These are phyloP conservation scores for Tachuris rubrigastra DNA, from an alignment of 2,113 vertebrate species.

Conservation along the genomic window DNA sequence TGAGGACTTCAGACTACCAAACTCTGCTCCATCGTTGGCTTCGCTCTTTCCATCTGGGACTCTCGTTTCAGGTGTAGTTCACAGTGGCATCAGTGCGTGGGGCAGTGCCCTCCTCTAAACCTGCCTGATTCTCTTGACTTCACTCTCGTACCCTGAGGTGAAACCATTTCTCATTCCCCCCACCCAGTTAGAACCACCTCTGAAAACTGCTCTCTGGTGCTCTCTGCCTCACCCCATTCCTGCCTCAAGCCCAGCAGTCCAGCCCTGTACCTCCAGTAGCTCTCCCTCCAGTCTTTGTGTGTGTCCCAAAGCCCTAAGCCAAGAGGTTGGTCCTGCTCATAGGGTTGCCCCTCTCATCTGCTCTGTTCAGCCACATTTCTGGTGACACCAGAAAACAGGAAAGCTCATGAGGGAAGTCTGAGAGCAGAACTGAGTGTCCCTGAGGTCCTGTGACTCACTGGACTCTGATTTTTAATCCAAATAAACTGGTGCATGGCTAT, in stretches of 20 bases:
- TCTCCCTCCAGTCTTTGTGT: neutral
- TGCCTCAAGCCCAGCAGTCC: neutral
- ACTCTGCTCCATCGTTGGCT: neutral
- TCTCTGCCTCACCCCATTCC: neutral
- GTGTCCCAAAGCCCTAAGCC: neutral
- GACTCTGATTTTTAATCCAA: neutral
- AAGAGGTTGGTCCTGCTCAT: accelerated
- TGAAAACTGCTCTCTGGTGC: neutral
- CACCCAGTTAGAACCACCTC: neutral
- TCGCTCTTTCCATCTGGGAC: neutral
- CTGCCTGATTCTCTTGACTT: neutral
- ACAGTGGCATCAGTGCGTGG: neutral
- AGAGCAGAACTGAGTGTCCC: neutral
- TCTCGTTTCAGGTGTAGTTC: neutral
- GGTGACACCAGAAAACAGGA: neutral
- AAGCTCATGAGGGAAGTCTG: neutral
- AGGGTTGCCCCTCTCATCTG: neutral
- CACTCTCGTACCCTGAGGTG: neutral
- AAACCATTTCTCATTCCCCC: neutral
- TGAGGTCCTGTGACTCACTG: neutral
- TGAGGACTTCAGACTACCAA: neutral
- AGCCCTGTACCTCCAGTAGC: neutral
- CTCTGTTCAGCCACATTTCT: neutral
- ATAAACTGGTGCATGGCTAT: neutral
- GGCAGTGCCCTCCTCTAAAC: neutral